Evolutionary conservation across 2,888 invertebrate genomes (phyloP).

Genomic region (Stictocephala bisonia): DNA sequence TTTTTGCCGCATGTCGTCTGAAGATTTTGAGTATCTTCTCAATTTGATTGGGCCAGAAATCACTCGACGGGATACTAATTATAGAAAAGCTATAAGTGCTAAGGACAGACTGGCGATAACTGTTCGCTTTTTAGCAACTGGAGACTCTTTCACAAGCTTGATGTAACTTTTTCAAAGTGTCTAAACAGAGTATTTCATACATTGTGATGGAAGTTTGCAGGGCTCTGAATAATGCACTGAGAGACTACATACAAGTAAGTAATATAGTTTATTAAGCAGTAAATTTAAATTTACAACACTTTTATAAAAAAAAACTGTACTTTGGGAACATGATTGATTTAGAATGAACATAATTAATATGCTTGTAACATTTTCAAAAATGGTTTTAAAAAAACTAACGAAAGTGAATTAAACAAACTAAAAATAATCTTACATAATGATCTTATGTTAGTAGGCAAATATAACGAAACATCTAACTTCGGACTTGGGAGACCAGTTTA

Average conservation of each 20-base stretch:
- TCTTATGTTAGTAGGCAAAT: constrained; percentile 3
- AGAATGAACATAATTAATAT: neutral
- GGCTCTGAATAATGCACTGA: constrained; percentile 13
- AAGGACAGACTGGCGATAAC: constrained; percentile 13
- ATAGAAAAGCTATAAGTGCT: constrained; percentile 9
- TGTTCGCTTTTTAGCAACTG: constrained; percentile 9
- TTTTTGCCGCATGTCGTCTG: constrained; percentile 11
- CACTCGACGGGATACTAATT: constrained; percentile 4
- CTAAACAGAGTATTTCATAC: constrained; percentile 13
- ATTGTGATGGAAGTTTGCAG: constrained; percentile 13
- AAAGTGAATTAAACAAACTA: constrained; percentile 9
- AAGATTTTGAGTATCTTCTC: neutral
- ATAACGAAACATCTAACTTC: constrained; percentile 12
- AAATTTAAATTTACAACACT: constrained; percentile 22
- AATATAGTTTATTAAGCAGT: constrained; percentile 8
- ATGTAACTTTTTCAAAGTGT: constrained; percentile 13
- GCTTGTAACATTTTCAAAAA: neutral
- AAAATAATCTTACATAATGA: constrained; percentile 12
- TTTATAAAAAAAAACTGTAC: constrained; percentile 13
- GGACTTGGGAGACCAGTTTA: neutral
- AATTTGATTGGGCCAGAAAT: neutral
- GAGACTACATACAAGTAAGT: constrained; percentile 13
- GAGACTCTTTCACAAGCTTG: constrained; percentile 8
- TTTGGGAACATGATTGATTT: neutral
- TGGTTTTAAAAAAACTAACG: constrained; percentile 13